Conservation (phyloP, 2,797 vertebrate genomes). For the Liparis tanakae region DNA sequence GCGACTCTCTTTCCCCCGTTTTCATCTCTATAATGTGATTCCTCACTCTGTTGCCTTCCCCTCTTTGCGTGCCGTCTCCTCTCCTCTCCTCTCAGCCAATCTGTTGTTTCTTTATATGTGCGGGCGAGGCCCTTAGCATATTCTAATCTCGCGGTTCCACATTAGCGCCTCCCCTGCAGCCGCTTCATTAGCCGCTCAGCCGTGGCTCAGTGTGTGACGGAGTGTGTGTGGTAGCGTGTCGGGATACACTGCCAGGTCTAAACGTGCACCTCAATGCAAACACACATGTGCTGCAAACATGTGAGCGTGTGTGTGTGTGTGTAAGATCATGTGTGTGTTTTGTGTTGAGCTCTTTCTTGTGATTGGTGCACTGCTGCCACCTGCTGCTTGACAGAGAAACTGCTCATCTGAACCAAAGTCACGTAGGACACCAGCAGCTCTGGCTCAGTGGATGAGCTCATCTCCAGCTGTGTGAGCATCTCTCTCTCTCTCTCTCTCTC, state of each 20-base stretch:
- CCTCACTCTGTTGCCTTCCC: conserved; percentile 47
- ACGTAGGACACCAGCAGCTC: conserved; percentile 76
- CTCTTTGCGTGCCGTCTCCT: conserved; percentile 53
- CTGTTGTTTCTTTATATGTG: conserved; percentile 79
- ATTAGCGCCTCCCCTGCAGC: conserved; percentile 81
- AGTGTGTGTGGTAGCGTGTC: conserved; percentile 30
- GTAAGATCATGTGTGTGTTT: background rate
- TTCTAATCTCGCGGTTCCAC: conserved; percentile 85
- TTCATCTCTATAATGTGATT: conserved; percentile 65
- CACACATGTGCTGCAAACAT: conserved; percentile 62
- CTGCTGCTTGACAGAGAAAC: conserved; percentile 59
- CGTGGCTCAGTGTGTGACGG: conserved; percentile 55
- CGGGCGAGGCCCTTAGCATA: conserved; percentile 76
- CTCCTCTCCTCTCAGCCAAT: conserved; percentile 62
- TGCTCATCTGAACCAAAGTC: conserved; percentile 63
- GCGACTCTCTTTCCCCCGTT: conserved; percentile 23
- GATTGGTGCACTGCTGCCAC: conserved; percentile 68
- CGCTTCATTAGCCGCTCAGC: conserved; percentile 82
- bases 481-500: conserved; percentile 40
- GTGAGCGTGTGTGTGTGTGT: conserved; percentile 32
- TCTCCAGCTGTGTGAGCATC: conserved; percentile 67
- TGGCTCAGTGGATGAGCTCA: conserved; percentile 73
- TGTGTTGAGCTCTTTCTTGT: background rate
- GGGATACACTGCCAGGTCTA: conserved; percentile 42
- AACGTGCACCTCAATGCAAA: conserved; percentile 52